A percentile compares a stretch with the other conserved stretches of the same genome.
Evolutionary conservation across 2,113 vertebrate genomes (phyloP).

Genomic region (Ameiurus melas): DNA sequence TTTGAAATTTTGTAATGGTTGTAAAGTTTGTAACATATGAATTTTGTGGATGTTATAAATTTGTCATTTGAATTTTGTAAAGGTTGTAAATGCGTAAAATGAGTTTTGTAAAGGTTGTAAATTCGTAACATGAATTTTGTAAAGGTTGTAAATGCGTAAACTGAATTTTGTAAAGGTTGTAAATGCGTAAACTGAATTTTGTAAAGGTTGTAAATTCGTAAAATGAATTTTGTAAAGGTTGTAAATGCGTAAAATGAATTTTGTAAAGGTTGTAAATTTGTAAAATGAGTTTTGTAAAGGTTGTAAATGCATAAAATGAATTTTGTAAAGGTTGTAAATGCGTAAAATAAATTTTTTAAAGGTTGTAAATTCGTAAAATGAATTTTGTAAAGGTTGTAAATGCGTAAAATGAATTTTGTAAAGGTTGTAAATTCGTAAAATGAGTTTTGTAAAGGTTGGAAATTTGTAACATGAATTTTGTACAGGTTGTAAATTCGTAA

Average conservation of each 20-base stretch:
- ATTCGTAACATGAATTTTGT: background rate
- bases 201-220: background rate
- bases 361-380: background rate
- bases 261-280: background rate
- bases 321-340: background rate
- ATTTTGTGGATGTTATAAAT: background rate
- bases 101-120: too few species aligned
- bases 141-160: background rate
- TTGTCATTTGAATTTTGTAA: too few species aligned
- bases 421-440: background rate
- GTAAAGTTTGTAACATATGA: background rate
- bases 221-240: background rate
- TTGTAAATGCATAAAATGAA: background rate
- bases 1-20: too few species aligned
- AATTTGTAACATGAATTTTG: background rate
- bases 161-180: too few species aligned
- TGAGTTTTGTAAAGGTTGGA: too few species aligned
- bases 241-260: background rate
- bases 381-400: too few species aligned
- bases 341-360: too few species aligned
- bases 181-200: background rate
- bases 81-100: background rate
- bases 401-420: background rate
- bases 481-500: too few species aligned
- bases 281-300: background rate